These are phyloP conservation scores for Spatulosminthurus flaviceps DNA, from an alignment of 2,888 invertebrate species.

Conservation along the genomic window DNA sequence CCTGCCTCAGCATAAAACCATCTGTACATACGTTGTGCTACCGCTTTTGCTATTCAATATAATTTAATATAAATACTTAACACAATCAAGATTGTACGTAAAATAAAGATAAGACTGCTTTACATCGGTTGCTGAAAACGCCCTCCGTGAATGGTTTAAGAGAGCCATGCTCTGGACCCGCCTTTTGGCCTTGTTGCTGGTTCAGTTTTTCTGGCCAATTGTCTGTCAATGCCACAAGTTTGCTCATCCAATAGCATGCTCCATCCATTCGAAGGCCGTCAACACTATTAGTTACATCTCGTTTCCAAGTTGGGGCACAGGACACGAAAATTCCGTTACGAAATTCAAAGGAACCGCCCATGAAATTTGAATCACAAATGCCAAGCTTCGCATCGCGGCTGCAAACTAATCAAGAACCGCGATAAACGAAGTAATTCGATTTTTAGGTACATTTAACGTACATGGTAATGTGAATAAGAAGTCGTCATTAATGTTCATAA, in stretches of 20 bases:
- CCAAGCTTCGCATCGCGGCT: not conserved
- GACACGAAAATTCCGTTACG: not conserved
- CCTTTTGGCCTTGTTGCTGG: too few relatives aligned
- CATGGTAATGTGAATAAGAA: too few relatives aligned
- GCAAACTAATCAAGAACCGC: too few relatives aligned
- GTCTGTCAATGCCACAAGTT: not conserved
- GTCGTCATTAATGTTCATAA: too few relatives aligned
- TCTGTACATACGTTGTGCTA: not conserved
- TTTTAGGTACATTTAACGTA: too few relatives aligned
- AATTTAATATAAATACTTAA: too few relatives aligned
- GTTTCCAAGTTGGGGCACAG: not conserved
- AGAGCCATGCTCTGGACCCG: not conserved
- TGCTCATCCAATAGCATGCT: not conserved
- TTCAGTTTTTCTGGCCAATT: too few relatives aligned
- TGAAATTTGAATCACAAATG: not conserved
- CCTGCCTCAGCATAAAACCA: constrained; percentile 64
- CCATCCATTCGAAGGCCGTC: not conserved
- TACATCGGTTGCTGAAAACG: not conserved
- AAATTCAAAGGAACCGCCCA: not conserved
- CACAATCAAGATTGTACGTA: too few relatives aligned
- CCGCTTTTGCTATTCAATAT: too few relatives aligned
- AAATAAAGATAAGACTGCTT: too few relatives aligned
- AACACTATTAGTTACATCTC: not conserved
- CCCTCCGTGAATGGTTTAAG: not conserved
- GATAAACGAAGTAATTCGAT: too few relatives aligned